Conservation (phyloP, 2,113 vertebrate genomes). For the Brachypteracias leptosomus region DNA sequence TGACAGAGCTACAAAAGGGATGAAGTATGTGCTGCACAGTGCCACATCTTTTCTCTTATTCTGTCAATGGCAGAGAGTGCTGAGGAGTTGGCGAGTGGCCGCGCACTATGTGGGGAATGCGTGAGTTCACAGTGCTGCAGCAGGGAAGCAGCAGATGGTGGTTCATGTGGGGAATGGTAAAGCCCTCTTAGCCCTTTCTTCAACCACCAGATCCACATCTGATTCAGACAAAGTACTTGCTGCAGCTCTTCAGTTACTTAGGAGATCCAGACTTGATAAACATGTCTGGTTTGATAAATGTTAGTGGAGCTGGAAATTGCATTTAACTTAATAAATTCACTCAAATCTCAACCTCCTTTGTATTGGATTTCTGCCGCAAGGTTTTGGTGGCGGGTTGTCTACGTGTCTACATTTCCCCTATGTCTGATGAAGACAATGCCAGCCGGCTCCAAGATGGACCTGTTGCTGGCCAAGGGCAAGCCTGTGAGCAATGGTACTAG, state of each 20-base stretch:
- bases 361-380: background rate
- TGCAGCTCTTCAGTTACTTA: background rate
- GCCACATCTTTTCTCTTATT: background rate
- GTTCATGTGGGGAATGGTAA: background rate
- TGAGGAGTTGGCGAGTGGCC: background rate
- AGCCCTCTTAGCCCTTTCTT: background rate
- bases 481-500: background rate
- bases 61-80: background rate
- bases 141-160: background rate
- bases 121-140: background rate
- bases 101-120: accelerated
- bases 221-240: background rate
- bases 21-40: background rate
- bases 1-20: background rate
- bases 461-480: background rate
- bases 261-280: background rate
- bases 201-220: background rate
- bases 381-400: background rate
- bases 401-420: background rate
- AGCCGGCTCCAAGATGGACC: background rate
- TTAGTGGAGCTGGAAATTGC: background rate
- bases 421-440: background rate
- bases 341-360: background rate
- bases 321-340: background rate
- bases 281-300: background rate